Conservation (phyloP, 2,888 invertebrate genomes). For the Stenichneumon culpator region DNA sequence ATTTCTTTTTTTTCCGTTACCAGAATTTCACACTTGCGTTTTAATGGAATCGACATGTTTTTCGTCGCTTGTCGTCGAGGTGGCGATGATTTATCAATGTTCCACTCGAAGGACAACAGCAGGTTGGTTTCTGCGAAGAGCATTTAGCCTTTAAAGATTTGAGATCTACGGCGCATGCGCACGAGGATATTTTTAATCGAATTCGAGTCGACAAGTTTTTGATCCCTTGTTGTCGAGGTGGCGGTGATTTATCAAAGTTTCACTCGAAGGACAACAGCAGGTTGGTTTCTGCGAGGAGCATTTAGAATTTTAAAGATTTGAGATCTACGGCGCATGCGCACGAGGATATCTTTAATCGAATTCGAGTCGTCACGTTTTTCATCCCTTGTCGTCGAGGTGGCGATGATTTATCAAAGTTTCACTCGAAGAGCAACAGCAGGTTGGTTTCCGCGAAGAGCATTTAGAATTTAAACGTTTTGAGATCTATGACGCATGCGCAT, state of each 20-base stretch:
- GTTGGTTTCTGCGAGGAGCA: too few species aligned
- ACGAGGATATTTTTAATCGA: neutral
- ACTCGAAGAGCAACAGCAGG: too few species aligned
- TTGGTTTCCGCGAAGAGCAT: too few species aligned
- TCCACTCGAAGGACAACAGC: too few species aligned
- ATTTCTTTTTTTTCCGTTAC: neutral
- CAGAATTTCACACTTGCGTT: neutral
- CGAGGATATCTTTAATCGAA: neutral
- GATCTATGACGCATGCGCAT: slow-evolving; percentile 27
- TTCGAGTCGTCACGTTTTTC: neutral
- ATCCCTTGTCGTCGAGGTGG: neutral
- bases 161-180: slow-evolving; percentile 20
- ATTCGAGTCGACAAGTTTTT: neutral
- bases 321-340: slow-evolving; percentile 26
- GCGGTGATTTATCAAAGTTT: too few species aligned
- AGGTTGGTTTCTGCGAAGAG: too few species aligned
- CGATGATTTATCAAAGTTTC: too few species aligned
- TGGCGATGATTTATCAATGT: too few species aligned
- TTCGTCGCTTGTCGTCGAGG: neutral
- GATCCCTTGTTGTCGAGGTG: neutral
- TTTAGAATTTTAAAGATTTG: neutral
- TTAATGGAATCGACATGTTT: neutral
- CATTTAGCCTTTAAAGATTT: neutral
- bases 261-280: too few species aligned
- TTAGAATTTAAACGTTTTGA: neutral